phyloP scores from a whole-genome alignment of 2,113 vertebrate species.

The Dipodomys ordii region DNA sequence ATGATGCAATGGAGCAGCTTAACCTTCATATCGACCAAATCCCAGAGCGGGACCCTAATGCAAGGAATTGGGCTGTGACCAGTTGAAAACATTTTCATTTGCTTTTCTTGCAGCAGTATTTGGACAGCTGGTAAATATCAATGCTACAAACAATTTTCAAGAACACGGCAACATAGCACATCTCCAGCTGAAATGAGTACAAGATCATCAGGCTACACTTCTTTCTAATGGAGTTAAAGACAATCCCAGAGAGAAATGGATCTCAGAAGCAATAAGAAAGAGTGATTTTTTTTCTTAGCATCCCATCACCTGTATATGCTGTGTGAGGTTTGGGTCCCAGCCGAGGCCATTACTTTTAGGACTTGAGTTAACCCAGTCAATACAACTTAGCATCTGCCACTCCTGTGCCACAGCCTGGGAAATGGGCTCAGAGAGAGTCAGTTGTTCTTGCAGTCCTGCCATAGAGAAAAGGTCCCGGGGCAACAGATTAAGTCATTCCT shows the following conservation, averaged over 20 bases:
- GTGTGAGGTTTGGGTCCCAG: background rate
- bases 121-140: no score
- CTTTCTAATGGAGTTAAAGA: no score
- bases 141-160: no score
- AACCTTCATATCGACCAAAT: background rate
- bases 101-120: slow-evolving; percentile 54
- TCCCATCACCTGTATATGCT: fast-evolving
- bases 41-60: background rate
- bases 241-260: background rate
- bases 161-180: no score
- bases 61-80: background rate
- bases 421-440: background rate
- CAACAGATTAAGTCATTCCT: background rate
- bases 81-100: background rate
- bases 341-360: background rate
- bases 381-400: background rate
- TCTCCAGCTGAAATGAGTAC: slow-evolving; percentile 81
- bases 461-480: background rate
- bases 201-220: background rate
- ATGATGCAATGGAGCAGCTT: background rate
- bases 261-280: background rate
- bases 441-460: background rate
- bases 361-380: background rate
- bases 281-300: background rate
- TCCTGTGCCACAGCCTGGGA: background rate